These are phyloP conservation scores for Castor canadensis DNA, from an alignment of 2,113 vertebrate genomes.

Conservation along the genomic window DNA sequence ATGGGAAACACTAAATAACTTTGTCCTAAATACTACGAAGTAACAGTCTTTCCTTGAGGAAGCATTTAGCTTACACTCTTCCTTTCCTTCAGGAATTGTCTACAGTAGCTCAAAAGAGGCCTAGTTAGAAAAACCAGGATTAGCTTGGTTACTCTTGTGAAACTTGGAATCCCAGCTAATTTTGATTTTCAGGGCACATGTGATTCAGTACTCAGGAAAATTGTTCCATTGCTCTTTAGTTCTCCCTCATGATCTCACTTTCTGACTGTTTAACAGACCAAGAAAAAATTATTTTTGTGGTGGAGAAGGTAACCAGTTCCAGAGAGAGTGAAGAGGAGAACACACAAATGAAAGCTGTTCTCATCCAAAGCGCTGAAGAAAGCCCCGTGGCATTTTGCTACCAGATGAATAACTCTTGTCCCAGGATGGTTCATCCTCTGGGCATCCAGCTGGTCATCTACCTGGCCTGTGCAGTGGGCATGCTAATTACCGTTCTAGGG, in stretches of 20 bases:
- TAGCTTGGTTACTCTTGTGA: background rate
- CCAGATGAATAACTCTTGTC: constrained; percentile 80
- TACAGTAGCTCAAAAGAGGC: background rate
- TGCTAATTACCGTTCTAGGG: constrained; percentile 65
- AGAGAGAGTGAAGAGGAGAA: background rate
- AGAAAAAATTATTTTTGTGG: too few species aligned
- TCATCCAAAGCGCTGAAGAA: background rate
- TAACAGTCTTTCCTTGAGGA: background rate
- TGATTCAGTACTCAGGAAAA: background rate
- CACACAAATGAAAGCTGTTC: constrained; percentile 45
- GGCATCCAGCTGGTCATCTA: constrained; percentile 72
- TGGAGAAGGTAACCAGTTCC: background rate
- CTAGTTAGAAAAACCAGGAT: background rate
- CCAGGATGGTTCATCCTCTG: constrained; percentile 63
- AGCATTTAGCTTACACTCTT: background rate
- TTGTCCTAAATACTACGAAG: background rate
- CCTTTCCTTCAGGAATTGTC: background rate
- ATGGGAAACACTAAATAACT: background rate
- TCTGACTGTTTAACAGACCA: background rate
- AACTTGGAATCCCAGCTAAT: background rate
- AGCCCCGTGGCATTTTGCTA: constrained; percentile 59
- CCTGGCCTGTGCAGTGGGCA: constrained; percentile 63
- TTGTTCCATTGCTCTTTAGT: background rate
- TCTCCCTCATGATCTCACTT: background rate
- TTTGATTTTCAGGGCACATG: background rate